phyloP scores from a whole-genome alignment of 1,140 invertebrate genomes.

The Phthorimaea operculella region DNA sequence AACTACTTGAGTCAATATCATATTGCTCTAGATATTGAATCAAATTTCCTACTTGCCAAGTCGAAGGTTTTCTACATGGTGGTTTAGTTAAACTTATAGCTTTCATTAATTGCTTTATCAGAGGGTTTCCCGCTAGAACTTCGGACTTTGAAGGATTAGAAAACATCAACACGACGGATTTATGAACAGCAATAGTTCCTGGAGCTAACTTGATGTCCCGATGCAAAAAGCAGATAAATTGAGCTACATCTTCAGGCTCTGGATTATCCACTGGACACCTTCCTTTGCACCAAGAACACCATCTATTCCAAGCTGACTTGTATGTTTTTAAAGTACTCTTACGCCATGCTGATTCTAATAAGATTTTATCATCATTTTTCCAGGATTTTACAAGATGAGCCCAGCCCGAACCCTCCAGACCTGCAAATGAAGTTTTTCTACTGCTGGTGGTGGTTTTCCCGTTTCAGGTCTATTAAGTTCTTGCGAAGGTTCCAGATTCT shows the following conservation, averaged over 20 bases:
- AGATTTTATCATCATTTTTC: neutral
- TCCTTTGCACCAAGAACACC: neutral
- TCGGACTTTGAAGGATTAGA: neutral
- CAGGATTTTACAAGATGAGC: neutral
- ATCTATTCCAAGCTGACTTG: constrained; percentile 2
- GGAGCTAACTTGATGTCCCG: neutral
- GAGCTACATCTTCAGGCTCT: neutral
- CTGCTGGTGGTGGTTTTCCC: constrained; percentile 10
- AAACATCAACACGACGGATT: constrained; percentile 10
- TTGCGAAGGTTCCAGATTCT: constrained; percentile 4
- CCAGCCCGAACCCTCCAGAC: constrained; percentile 15
- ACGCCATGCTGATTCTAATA: constrained; percentile 6
- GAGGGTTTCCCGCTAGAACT: neutral
- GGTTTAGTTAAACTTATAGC: neutral
- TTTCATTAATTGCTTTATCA: constrained; percentile 7
- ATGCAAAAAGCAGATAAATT: constrained; percentile 6
- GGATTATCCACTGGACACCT: neutral
- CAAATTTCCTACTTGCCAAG: neutral
- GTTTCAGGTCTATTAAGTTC: neutral
- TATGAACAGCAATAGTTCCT: constrained; percentile 10
- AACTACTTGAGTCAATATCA: neutral
- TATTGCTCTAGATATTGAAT: neutral
- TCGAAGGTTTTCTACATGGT: neutral
- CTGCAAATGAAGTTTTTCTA: constrained; percentile 9
- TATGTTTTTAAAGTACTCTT: constrained; percentile 8